Percentiles rank a stretch among this genome's conserved stretches.
Conservation (phyloP, 2,888 invertebrate species). For the Nomada fucata region DNA sequence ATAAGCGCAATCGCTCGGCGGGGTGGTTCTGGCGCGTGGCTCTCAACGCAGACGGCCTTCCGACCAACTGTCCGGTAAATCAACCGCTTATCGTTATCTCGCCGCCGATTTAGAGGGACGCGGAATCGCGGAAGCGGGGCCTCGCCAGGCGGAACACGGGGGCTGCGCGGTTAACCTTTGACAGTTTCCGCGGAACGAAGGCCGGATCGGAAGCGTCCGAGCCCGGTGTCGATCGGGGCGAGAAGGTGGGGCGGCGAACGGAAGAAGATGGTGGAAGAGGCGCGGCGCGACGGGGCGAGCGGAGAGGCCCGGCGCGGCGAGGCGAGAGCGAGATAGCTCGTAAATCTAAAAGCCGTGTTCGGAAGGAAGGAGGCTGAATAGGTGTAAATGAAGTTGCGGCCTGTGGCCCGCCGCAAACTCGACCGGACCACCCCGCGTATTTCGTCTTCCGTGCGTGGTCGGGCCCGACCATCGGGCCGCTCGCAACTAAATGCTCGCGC, state of each 20-base stretch:
- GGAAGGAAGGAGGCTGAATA: constrained; percentile 78
- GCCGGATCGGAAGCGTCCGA: constrained; percentile 12
- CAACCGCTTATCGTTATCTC: constrained; percentile 37
- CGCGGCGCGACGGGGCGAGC: constrained; percentile 16
- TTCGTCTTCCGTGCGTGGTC: constrained; percentile 69
- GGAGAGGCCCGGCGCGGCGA: constrained; percentile 28
- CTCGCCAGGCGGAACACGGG: no score
- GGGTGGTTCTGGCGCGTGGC: constrained; percentile 62
- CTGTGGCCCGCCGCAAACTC: constrained; percentile 74
- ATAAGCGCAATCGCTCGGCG: constrained; percentile 29
- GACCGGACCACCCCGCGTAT: constrained; percentile 78
- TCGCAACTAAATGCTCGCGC: constrained; percentile 64
- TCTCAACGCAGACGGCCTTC: constrained; percentile 56
- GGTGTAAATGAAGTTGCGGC: constrained; percentile 83
- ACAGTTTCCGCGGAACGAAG: background rate
- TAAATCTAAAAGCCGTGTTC: constrained; percentile 77
- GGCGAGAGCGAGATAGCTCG: constrained; percentile 75
- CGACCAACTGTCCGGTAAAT: constrained; percentile 42
- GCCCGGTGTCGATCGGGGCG: constrained; percentile 34
- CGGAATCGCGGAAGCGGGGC: background rate
- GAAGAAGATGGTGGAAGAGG: constrained; percentile 40
- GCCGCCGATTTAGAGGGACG: constrained; percentile 32
- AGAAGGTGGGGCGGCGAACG: constrained; percentile 32
- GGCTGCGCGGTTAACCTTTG: background rate
- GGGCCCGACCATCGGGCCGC: constrained; percentile 25